Conservation (phyloP, 2,888 invertebrate genomes). For the Drosophila yooni region DNA sequence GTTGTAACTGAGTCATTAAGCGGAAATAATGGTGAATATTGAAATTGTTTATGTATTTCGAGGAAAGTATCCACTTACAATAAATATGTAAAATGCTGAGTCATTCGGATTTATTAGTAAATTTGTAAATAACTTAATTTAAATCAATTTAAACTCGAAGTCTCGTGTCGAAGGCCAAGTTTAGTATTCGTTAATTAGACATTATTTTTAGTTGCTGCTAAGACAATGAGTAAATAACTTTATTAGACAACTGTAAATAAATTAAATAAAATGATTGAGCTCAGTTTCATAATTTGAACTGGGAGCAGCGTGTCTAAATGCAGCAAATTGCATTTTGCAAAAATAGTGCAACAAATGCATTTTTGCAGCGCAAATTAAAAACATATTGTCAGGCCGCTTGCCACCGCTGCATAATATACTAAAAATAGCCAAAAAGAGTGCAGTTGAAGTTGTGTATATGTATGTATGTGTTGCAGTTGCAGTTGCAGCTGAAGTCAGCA, state of each 20-base stretch:
- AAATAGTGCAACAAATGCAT: conserved; percentile 59
- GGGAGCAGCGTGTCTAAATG: not conserved
- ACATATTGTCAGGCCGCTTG: conserved; percentile 83
- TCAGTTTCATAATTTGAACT: not conserved
- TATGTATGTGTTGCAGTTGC: conserved; percentile 15
- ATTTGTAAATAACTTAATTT: too few species aligned
- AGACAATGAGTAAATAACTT: not conserved
- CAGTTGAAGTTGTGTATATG: conserved; percentile 27
- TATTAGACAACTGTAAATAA: not conserved
- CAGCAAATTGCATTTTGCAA: conserved; percentile 31
- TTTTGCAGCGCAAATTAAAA: conserved; percentile 83
- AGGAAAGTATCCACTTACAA: not conserved
- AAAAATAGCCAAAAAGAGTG: conserved; percentile 63
- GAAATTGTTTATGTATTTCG: not conserved
- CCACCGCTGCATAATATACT: conserved; percentile 57
- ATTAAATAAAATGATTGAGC: not conserved
- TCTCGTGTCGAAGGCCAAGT: not conserved
- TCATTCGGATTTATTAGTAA: too few species aligned
- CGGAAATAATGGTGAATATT: not conserved
- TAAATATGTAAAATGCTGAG: not conserved
- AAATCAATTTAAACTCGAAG: not conserved
- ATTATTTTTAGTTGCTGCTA: too few species aligned
- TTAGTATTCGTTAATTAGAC: not conserved
- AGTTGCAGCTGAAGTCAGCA: conserved; percentile 2
- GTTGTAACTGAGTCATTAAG: not conserved